phyloP scores from a whole-genome alignment of 2,888 invertebrate species.

The Dione juno region DNA sequence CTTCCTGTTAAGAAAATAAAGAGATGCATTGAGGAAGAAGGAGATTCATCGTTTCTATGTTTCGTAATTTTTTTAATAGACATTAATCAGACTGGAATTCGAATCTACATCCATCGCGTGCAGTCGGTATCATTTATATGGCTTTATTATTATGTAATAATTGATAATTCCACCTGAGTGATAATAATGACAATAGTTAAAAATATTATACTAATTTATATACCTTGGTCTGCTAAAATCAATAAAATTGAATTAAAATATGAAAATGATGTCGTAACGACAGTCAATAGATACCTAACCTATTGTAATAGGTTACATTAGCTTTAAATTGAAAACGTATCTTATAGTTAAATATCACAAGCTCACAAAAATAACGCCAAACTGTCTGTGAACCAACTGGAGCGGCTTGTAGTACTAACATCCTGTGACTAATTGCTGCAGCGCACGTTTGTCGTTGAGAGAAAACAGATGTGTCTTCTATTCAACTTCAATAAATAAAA shows the following conservation, averaged over 20 bases:
- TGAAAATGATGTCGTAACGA: neutral
- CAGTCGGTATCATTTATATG: too few relatives aligned
- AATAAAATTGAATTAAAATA: neutral
- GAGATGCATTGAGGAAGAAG: too few relatives aligned
- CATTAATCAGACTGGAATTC: too few relatives aligned
- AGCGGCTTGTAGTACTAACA: constrained; percentile 53
- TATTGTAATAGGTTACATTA: neutral
- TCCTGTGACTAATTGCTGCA: constrained; percentile 67
- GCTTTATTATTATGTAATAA: too few relatives aligned
- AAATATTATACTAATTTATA: too few relatives aligned
- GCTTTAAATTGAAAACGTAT: neutral
- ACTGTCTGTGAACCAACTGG: constrained; percentile 34
- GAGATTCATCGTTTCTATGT: too few relatives aligned
- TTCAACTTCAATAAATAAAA: constrained; percentile 49
- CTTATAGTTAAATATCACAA: neutral
- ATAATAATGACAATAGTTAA: too few relatives aligned
- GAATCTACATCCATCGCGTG: too few relatives aligned
- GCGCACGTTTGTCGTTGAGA: constrained; percentile 52
- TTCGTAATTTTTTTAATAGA: too few relatives aligned
- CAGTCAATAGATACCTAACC: neutral
- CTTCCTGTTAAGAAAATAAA: too few relatives aligned
- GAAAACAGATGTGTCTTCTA: constrained; percentile 65
- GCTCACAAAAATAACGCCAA: constrained; percentile 26
- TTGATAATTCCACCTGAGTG: too few relatives aligned
- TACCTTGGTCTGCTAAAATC: neutral